These are phyloP conservation scores for Agrochola macilenta DNA, from an alignment of 2,888 invertebrate species.

Conservation along the genomic window DNA sequence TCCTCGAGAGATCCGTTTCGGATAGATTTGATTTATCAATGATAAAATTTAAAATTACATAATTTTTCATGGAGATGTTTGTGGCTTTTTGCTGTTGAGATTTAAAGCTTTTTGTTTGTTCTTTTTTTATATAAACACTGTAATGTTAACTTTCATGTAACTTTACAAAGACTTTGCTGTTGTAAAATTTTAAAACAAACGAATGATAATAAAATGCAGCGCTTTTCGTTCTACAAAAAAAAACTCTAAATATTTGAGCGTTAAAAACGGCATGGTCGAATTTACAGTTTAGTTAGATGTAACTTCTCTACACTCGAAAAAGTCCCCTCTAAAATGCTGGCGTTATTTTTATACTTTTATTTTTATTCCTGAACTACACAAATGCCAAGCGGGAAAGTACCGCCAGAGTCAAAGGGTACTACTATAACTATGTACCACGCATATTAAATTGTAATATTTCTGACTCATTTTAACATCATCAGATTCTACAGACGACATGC, in stretches of 20 bases:
- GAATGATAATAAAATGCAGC: slow-evolving; percentile 52
- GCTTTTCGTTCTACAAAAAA: slow-evolving; percentile 41
- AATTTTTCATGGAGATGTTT: slow-evolving; percentile 44
- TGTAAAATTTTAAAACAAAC: slow-evolving; percentile 38
- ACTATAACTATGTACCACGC: not conserved
- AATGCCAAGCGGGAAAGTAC: slow-evolving; percentile 29
- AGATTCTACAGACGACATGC: no score
- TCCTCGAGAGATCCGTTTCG: slow-evolving; percentile 53
- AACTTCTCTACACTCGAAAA: slow-evolving; percentile 53
- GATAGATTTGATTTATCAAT: slow-evolving; percentile 67
- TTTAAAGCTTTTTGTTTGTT: not conserved
- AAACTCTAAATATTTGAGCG: slow-evolving; percentile 47
- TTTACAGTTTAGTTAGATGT: slow-evolving; percentile 55
- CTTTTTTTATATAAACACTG: not conserved
- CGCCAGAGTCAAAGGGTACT: slow-evolving; percentile 33
- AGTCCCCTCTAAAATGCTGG: slow-evolving; percentile 41
- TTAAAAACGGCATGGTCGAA: slow-evolving; percentile 54
- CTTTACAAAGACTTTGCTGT: slow-evolving; percentile 16
- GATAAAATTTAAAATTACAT: slow-evolving; percentile 59
- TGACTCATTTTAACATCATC: slow-evolving; percentile 9
- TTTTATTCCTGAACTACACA: slow-evolving; percentile 57
- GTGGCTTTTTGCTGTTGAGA: not conserved
- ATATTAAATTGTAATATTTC: not conserved
- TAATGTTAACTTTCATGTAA: not conserved
- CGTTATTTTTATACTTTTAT: slow-evolving; percentile 37